Evolutionary conservation across 1,140 invertebrate species (phyloP).

Genomic region (Drosophila subpulchrella): DNA sequence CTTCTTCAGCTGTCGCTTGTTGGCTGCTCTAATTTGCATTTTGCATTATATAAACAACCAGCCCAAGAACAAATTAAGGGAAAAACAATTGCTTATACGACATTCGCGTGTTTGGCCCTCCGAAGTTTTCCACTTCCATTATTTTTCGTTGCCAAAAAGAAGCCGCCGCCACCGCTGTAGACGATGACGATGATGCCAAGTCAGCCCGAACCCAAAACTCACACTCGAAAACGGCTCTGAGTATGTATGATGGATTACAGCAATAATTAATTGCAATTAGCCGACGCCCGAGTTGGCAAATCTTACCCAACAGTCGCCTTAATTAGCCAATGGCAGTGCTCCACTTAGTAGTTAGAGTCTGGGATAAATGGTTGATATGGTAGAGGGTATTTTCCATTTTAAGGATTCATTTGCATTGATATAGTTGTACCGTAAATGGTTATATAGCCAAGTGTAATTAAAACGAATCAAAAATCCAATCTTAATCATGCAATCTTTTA

Average conservation of each 20-base stretch:
- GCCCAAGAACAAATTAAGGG: conserved; percentile 22
- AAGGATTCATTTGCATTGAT: neutral
- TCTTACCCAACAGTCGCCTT: conserved; percentile 18
- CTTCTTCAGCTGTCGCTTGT: conserved; percentile 14
- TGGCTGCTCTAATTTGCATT: conserved; percentile 67
- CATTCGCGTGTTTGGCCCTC: conserved; percentile 66
- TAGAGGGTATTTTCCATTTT: neutral
- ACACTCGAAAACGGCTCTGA: conserved; percentile 33
- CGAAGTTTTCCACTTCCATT: conserved; percentile 47
- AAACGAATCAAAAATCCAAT: neutral
- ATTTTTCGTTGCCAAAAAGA: conserved; percentile 58
- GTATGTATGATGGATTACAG: conserved; percentile 71
- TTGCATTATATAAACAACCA: conserved; percentile 57
- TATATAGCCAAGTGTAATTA: neutral
- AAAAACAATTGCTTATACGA: conserved; percentile 68
- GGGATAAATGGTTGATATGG: neutral
- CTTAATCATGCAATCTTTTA: neutral
- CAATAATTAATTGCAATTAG: conserved; percentile 81
- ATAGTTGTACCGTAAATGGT: neutral
- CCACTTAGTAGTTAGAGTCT: neutral
- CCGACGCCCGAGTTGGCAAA: conserved; percentile 44
- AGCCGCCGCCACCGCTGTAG: conserved; percentile 40
- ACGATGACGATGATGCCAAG: conserved; percentile 27
- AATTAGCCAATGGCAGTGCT: conserved; percentile 15
- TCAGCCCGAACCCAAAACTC: conserved; percentile 27